phyloP scores from a whole-genome alignment of 2,888 invertebrate species.

The Agriopis aurantiaria region DNA sequence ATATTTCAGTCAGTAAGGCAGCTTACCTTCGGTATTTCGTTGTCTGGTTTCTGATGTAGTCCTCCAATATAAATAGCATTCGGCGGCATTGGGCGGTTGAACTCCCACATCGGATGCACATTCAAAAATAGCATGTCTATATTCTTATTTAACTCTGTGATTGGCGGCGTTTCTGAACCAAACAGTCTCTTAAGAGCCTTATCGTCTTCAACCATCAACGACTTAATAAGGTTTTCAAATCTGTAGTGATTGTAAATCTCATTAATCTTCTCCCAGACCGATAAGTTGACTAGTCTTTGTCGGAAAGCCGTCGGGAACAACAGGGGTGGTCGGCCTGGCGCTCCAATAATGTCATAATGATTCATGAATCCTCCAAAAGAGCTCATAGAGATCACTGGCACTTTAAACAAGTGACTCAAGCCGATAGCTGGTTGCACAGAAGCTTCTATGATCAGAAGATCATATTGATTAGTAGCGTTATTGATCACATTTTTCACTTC shows the following conservation, averaged over 20 bases:
- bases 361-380: not conserved
- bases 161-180: conserved; percentile 31
- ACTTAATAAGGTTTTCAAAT: conserved; percentile 8
- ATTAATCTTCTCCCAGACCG: conserved; percentile 27
- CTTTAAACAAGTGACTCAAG: conserved; percentile 13
- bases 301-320: not conserved
- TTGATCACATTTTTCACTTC: conserved; percentile 22
- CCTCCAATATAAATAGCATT: conserved; percentile 54
- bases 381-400: conserved; percentile 15
- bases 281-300: conserved; percentile 14
- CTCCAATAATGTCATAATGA: conserved; percentile 9
- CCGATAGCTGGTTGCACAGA: not conserved
- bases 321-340: not conserved
- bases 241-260: conserved; percentile 10
- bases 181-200: conserved; percentile 26
- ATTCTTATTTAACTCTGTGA: conserved; percentile 32
- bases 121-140: conserved; percentile 48
- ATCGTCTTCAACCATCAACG: not conserved
- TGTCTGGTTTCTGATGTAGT: conserved; percentile 48
- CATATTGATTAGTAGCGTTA: conserved; percentile 5
- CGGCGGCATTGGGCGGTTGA: conserved; percentile 54
- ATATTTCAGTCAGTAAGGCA: no score
- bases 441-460: conserved; percentile 23
- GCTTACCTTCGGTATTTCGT: conserved; percentile 37
- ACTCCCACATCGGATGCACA: conserved; percentile 53